These are phyloP conservation scores for Carcina quercana DNA, from an alignment of 2,888 invertebrate species.

Conservation along the genomic window DNA sequence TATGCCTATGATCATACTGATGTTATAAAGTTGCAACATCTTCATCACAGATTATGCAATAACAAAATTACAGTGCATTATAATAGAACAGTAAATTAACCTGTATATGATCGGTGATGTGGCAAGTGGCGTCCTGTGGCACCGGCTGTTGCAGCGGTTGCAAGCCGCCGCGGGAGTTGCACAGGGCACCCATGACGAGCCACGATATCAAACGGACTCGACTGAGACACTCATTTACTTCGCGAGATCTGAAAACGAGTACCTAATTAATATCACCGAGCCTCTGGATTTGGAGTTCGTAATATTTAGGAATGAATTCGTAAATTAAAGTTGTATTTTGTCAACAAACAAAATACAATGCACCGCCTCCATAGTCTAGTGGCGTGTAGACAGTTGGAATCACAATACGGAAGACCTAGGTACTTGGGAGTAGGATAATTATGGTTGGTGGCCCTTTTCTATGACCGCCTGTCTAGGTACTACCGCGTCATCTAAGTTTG, in stretches of 20 bases:
- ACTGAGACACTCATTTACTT: slow-evolving; percentile 95
- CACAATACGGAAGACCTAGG: too few species aligned
- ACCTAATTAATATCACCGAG: neutral
- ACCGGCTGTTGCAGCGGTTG: slow-evolving; percentile 88
- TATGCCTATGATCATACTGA: neutral
- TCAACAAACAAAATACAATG: too few species aligned
- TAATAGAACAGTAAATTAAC: slow-evolving; percentile 26
- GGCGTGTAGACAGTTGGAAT: too few species aligned
- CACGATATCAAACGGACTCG: slow-evolving; percentile 97
- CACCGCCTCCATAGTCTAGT: too few species aligned
- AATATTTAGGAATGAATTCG: too few species aligned
- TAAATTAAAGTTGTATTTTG: too few species aligned
- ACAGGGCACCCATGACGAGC: slow-evolving; percentile 96
- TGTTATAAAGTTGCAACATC: neutral
- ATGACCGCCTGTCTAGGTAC: too few species aligned
- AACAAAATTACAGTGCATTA: neutral
- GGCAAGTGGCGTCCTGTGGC: slow-evolving; percentile 96
- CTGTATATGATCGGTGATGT: slow-evolving; percentile 98
- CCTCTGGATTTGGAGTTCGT: neutral
- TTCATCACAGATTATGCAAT: neutral
- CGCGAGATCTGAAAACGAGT: slow-evolving; percentile 88
- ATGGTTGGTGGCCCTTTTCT: too few species aligned
- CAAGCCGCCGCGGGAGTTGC: slow-evolving; percentile 76
- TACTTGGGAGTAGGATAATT: too few species aligned
- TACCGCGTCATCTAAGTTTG: too few species aligned